These are phyloP conservation scores for Hyppa rectilinea DNA, from an alignment of 2,888 invertebrate species.

Conservation along the genomic window DNA sequence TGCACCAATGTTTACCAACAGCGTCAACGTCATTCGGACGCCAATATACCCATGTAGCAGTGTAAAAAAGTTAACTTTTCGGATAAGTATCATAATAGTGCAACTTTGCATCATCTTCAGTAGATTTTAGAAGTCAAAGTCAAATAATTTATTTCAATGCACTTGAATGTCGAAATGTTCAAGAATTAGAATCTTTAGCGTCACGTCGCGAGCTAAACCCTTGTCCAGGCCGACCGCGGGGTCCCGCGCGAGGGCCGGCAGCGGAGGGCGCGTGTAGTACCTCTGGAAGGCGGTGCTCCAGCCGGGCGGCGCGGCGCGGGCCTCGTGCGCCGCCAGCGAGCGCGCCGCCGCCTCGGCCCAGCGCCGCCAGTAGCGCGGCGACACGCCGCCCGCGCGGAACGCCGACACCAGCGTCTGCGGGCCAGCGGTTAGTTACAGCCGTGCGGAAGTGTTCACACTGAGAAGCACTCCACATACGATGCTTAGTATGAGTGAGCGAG, in stretches of 20 bases:
- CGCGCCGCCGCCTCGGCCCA: constrained; percentile 87
- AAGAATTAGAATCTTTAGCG: constrained; percentile 2
- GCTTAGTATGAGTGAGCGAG: too few species aligned
- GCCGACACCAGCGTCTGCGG: constrained; percentile 91
- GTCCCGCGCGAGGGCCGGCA: not conserved
- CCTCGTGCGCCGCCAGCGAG: constrained; percentile 89
- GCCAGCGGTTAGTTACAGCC: too few species aligned
- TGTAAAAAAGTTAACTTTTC: too few species aligned
- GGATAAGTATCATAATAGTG: not conserved
- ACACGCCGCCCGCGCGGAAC: constrained; percentile 88
- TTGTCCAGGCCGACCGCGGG: not conserved
- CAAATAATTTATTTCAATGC: not conserved
- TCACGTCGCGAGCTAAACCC: constrained; percentile 5
- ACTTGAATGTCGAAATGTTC: not conserved
- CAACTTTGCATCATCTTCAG: not conserved
- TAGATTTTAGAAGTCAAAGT: not conserved
- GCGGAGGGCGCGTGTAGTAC: constrained; percentile 80
- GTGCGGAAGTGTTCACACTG: too few species aligned
- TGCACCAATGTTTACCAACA: not conserved
- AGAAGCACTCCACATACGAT: too few species aligned
- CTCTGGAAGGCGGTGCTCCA: constrained; percentile 92
- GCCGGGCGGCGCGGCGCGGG: constrained; percentile 91
- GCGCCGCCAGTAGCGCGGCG: constrained; percentile 85
- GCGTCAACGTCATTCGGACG: not conserved
- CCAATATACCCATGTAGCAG: too few species aligned